Conservation (phyloP, 2,888 invertebrate genomes). For the Papilio elwesi region DNA sequence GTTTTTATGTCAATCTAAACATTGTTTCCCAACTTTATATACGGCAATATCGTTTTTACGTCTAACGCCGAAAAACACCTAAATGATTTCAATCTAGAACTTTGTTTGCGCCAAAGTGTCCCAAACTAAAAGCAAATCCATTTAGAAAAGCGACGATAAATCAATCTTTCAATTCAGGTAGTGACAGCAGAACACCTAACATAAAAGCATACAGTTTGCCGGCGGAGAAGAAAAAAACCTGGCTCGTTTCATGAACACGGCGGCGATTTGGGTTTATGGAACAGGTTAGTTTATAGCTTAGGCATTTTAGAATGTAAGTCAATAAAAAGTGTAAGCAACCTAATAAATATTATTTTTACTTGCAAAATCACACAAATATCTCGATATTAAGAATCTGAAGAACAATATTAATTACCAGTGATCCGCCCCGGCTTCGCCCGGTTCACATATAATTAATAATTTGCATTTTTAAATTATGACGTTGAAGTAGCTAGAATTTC, state of each 20-base stretch:
- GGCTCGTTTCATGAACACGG: background rate
- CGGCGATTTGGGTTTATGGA: background rate
- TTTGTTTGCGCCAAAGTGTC: constrained; percentile 21
- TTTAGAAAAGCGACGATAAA: constrained; percentile 24
- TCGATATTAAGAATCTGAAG: too few species aligned
- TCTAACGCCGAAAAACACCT: constrained; percentile 41
- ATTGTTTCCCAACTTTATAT: background rate
- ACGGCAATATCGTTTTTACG: background rate
- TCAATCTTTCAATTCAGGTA: constrained; percentile 24
- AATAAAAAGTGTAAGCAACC: too few species aligned
- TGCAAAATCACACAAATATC: too few species aligned
- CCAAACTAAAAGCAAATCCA: constrained; percentile 24
- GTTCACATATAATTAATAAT: too few species aligned
- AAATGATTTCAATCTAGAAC: constrained; percentile 21
- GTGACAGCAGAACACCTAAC: constrained; percentile 17
- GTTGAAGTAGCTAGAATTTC: too few species aligned
- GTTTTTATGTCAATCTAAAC: constrained; percentile 76
- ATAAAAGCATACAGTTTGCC: constrained; percentile 20
- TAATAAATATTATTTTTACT: too few species aligned
- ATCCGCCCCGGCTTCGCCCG: too few species aligned
- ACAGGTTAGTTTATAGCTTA: background rate
- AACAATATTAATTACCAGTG: too few species aligned
- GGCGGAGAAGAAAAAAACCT: background rate
- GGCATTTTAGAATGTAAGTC: background rate
- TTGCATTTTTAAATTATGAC: too few species aligned